Conservation (phyloP, 2,113 vertebrate species). For the Pardalotus punctatus region DNA sequence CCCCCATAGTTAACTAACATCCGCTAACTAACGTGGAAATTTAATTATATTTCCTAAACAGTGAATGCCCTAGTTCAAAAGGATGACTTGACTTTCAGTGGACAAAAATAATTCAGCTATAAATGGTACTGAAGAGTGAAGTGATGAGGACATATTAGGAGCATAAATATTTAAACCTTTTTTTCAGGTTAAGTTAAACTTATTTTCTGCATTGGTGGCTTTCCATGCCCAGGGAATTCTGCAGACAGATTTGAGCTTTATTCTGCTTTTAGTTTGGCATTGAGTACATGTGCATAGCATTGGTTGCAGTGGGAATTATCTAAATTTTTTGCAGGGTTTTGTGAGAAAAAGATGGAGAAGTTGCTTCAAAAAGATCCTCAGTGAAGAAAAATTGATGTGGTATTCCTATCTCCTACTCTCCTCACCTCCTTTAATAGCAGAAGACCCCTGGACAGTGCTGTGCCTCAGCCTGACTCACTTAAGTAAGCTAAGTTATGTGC, state of each 20-base stretch:
- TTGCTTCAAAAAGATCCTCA: not conserved
- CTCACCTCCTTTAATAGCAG: not conserved
- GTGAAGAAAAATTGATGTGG: not conserved
- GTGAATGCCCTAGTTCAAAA: not conserved
- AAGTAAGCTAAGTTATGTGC: not conserved
- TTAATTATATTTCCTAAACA: not conserved
- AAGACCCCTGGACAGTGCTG: not conserved
- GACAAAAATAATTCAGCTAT: not conserved
- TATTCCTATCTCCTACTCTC: not conserved
- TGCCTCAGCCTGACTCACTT: not conserved
- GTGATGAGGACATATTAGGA: not conserved
- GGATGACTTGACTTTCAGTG: not conserved
- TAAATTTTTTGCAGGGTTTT: not conserved
- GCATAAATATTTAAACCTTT: not conserved
- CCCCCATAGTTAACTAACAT: not conserved
- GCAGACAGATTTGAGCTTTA: not conserved
- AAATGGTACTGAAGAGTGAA: not conserved
- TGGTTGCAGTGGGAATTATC: not conserved
- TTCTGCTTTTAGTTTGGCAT: not conserved
- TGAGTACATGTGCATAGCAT: accelerated
- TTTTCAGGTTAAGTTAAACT: not conserved
- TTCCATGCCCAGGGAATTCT: not conserved
- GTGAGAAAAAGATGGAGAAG: not conserved
- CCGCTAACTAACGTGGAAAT: not conserved
- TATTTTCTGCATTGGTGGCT: not conserved